Evolutionary conservation across 2,113 vertebrate species (phyloP), one percentile per base, ranked within the genome.

Genomic region (Onychorhynchus coronatus): DNA sequence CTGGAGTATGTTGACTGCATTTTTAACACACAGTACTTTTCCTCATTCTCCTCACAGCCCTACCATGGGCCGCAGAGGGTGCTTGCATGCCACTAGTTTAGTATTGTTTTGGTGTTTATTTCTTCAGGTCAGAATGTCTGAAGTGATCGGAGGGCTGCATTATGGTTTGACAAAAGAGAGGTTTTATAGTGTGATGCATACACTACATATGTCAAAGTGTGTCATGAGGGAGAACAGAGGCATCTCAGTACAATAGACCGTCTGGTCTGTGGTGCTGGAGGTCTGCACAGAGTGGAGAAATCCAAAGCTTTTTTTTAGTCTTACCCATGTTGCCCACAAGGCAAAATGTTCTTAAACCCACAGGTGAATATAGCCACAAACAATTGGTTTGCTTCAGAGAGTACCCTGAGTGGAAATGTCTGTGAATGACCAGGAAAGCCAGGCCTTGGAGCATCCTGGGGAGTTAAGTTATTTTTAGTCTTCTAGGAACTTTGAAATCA

Each of bases 201-300:
- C 1, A 1, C 25, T 44, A 19, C 14, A 2, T 0, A 0, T 12
- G 25, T 18, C 77, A 91, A 53, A 53, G 16, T 20, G 8, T 21
- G 16, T 53, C 70, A n/a, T 25, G 59, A 41, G 20, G 22, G n/a
- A 77, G 12, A 74, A 28, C 14, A 81, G 63, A 66, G 50, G 86
- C 2, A 1, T 61, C 37, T 68, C 35, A 89, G 42, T 12, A 27
- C 19, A 80, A 42, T 17, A 80, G 31, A 50, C 27, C 14, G 39
- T 42, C 55, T 81, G 17, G 50, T 20, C 50, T 28, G 53, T 71
- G 33, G n/a, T n/a, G 25, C 16, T 85, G 39, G 24, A 81, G 70
- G 14, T 53, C n/a, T 85, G 18, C 47, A 55, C 8, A 67, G 31
- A 58, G 23, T 5, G 11, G 4, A 81, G 61, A 89, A 89, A 78